Base-by-base conservation (phyloP, 1,140 invertebrate genomes). In the Thaumatotibia leucotreta region DNA sequence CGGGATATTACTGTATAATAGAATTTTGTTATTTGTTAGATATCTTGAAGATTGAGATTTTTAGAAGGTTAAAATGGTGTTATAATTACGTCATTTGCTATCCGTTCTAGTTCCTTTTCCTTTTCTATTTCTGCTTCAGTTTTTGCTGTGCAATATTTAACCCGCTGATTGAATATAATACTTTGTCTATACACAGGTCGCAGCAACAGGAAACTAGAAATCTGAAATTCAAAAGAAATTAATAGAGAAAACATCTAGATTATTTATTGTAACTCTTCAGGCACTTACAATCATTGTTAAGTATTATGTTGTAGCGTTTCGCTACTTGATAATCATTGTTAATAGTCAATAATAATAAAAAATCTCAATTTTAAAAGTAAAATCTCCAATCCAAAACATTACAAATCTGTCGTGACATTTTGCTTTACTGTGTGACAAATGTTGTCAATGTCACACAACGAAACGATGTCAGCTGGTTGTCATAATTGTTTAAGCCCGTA, bases 31-130 rank as follows among this genome's bases (percentile, higher is more conserved):
- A n/a, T n/a, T n/a, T n/a, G n/a, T n/a, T n/a, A n/a, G n/a, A n/a
- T n/a, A n/a, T n/a, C n/a, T n/a, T n/a, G n/a, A n/a, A n/a, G n/a
- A n/a, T n/a, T n/a, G n/a, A n/a, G n/a, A n/a, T n/a, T n/a, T n/a
- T 67, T 29, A 61, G 50, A 54, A 31, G 22, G 22, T 33, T 14
- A 23, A 11, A 32, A 62, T 35, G 63, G 20, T 17, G 2, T 49
- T 67, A 61, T 67, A 20, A 80, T 76, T 76, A 87, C 86, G 72
- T 86, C 80, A 74, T 76, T 74, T 4, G 74, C 82, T 8, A 89
- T 85, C 54, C 79, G 79, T 62, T 83, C 75, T 14, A 89, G 77
- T 77, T 89, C 86, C 50, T 72, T 82, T 68, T 87, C 81, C 61
- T 89, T 89, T 66, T 86, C 84, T 22, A 82, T 77, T 20, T 87